These are phyloP conservation scores for Telmatherina bonti DNA, from an alignment of 2,797 vertebrate species.

Conservation along the genomic window DNA sequence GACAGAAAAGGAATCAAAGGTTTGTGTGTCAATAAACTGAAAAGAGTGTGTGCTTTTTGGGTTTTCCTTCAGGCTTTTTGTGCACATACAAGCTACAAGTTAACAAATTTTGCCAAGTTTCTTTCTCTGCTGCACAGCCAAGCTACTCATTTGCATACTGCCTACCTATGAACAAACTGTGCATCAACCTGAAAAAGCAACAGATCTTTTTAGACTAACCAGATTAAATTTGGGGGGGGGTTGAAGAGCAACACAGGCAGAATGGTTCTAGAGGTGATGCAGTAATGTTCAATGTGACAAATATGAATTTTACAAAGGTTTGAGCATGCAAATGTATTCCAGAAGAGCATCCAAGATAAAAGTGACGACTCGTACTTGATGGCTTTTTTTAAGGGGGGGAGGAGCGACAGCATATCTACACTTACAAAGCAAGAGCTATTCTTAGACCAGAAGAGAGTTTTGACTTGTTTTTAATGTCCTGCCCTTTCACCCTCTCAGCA, in stretches of 20 bases:
- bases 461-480: conserved; percentile 76
- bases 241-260: background rate
- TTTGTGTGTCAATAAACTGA: too few relatives aligned
- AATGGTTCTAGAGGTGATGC: background rate
- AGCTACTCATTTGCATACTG: background rate
- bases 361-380: background rate
- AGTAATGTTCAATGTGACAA: background rate
- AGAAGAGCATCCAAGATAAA: background rate
- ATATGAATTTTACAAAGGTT: background rate
- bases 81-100: too few relatives aligned
- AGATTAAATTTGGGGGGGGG: background rate
- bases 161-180: background rate
- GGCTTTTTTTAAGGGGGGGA: conserved; percentile 17
- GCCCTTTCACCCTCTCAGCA: conserved; percentile 48
- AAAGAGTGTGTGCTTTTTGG: background rate
- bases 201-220: background rate
- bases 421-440: conserved; percentile 75
- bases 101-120: too few relatives aligned
- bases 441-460: conserved; percentile 70
- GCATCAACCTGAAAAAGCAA: background rate
- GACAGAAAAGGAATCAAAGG: too few relatives aligned
- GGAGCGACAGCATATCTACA: conserved; percentile 51
- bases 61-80: too few relatives aligned
- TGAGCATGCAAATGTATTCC: background rate
- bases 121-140: background rate